Evolutionary conservation across 1,140 invertebrate genomes (phyloP).

Genomic region (Sinella curviseta): DNA sequence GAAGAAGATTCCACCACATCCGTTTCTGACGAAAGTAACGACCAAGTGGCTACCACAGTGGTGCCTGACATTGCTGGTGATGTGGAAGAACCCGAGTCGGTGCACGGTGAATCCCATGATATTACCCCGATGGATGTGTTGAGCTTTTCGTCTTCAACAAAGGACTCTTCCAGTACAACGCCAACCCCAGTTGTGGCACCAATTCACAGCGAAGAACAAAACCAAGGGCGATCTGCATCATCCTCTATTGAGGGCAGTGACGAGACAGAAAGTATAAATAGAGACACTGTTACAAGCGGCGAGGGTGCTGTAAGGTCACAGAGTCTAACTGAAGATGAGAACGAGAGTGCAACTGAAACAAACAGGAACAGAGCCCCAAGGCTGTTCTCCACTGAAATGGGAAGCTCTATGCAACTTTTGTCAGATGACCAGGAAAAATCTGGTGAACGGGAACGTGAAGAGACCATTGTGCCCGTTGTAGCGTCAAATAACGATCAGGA

Average conservation of each 20-base stretch:
- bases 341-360: neutral
- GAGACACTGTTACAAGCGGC: neutral
- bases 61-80: too few relatives aligned
- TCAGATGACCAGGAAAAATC: neutral
- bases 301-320: neutral
- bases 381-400: neutral
- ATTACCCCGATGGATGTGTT: constrained; percentile 8
- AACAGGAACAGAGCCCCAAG: neutral
- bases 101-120: neutral
- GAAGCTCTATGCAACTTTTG: neutral
- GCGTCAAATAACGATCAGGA: neutral
- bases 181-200: neutral
- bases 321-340: neutral
- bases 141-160: neutral
- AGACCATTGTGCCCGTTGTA: neutral
- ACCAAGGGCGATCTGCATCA: neutral
- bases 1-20: neutral
- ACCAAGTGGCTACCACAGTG: neutral
- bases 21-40: neutral
- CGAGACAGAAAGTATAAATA: neutral
- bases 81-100: neutral
- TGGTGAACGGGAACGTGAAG: neutral
- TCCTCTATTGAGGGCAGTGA: neutral
- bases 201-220: neutral
- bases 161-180: neutral